Percentiles rank a stretch among this genome's conserved stretches.
These are phyloP conservation scores for Cataglyphis hispanica DNA, from an alignment of 1,140 invertebrate genomes.

Conservation along the genomic window DNA sequence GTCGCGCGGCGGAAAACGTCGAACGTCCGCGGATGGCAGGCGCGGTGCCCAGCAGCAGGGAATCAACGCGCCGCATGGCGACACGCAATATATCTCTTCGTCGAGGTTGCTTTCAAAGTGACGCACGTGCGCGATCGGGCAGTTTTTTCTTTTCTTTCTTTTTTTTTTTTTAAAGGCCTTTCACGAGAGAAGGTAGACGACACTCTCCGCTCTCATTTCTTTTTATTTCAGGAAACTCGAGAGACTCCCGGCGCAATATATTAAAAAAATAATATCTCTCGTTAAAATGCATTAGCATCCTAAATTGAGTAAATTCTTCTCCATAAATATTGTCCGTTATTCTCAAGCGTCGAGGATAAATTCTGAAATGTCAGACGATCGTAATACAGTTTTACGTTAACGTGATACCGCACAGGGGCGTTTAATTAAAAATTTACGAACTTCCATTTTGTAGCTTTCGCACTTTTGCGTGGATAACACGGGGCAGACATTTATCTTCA, in stretches of 20 bases:
- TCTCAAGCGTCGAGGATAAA: constrained; percentile 4
- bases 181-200: no score
- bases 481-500: background rate
- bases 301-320: background rate
- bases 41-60: background rate
- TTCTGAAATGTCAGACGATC: background rate
- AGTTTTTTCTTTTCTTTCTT: no score
- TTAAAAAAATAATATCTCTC: background rate
- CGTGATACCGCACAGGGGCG: background rate
- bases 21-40: constrained; percentile 13
- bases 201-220: background rate
- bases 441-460: background rate
- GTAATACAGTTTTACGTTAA: background rate
- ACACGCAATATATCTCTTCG: constrained; percentile 46
- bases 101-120: constrained; percentile 23
- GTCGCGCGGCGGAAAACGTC: constrained; percentile 49
- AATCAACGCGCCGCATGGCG: constrained; percentile 40
- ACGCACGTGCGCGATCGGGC: constrained; percentile 10
- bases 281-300: constrained; percentile 18
- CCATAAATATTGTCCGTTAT: constrained; percentile 18
- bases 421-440: constrained; percentile 25
- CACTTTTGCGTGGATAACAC: background rate
- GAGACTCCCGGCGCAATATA: background rate
- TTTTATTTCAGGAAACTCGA: background rate
- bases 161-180: background rate